Percentiles rank a stretch among this genome's conserved stretches.
Evolutionary conservation across 2,797 vertebrate genomes (phyloP).

Genomic region (Eulemur albifrons): DNA sequence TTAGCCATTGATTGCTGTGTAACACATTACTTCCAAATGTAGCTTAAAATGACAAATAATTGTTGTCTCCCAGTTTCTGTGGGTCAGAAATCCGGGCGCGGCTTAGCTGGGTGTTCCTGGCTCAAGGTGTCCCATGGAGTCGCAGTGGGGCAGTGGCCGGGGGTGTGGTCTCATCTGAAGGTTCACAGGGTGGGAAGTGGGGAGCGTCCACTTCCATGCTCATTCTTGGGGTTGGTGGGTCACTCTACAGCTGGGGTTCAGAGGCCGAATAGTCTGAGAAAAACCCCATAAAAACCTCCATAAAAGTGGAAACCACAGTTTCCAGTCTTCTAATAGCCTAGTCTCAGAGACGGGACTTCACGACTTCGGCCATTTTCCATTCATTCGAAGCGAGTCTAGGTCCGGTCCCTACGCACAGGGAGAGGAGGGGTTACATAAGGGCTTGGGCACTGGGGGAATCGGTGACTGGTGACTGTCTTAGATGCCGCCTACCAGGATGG

Average conservation of each 20-base stretch:
- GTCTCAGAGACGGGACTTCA: accelerated
- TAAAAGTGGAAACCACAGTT: too few species aligned
- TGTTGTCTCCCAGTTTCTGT: neutral
- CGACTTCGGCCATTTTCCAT: neutral
- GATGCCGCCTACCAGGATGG: neutral
- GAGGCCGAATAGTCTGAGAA: accelerated
- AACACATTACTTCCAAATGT: neutral
- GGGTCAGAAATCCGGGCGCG: neutral
- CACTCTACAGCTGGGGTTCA: neutral
- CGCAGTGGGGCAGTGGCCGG: neutral
- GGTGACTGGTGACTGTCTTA: too few species aligned
- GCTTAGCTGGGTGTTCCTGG: neutral
- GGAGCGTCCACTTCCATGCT: neutral
- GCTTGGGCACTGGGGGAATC: accelerated
- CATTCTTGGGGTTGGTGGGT: accelerated
- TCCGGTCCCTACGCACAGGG: accelerated
- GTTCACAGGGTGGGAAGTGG: accelerated
- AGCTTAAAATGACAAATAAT: neutral
- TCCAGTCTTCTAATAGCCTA: too few species aligned
- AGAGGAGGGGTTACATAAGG: neutral
- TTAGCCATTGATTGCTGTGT: accelerated
- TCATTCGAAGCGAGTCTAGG: neutral
- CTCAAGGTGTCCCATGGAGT: neutral
- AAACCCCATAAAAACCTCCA: neutral
- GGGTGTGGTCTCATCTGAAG: neutral